Evolutionary conservation across 2,113 vertebrate species (phyloP).

Genomic region (Edolisoma coerulescens): DNA sequence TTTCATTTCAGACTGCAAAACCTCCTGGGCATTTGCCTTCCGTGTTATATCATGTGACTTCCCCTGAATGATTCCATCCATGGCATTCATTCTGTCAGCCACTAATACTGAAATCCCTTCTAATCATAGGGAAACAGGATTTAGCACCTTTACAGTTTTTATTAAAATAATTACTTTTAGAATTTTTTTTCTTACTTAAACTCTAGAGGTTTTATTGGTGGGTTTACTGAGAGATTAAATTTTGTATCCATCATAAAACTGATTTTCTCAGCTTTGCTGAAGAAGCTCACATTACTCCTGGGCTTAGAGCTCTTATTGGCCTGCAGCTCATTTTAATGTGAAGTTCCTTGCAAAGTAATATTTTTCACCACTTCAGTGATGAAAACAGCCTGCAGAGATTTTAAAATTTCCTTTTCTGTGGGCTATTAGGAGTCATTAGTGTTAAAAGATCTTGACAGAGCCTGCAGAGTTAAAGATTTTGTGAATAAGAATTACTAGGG

Average conservation of each 20-base stretch:
- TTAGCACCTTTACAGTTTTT: neutral
- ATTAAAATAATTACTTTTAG: neutral
- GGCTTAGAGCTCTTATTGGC: neutral
- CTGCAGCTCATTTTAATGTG: neutral
- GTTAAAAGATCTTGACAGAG: slow-evolving; percentile 5
- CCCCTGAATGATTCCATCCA: neutral
- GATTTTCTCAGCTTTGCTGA: neutral
- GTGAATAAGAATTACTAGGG: neutral
- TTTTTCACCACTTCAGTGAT: neutral
- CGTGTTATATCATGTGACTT: accelerated
- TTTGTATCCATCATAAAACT: neutral
- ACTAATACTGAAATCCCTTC: neutral
- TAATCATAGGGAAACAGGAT: neutral
- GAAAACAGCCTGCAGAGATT: neutral
- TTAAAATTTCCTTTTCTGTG: slow-evolving; percentile 7
- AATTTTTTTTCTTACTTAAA: neutral
- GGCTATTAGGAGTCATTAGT: neutral
- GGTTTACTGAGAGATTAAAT: neutral
- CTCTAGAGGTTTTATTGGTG: neutral
- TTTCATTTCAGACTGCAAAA: neutral
- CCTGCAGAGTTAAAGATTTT: neutral
- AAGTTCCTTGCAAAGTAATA: neutral
- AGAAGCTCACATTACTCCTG: neutral
- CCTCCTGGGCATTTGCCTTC: neutral
- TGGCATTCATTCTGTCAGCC: neutral